Evolutionary conservation across 2,888 invertebrate species (phyloP).

Genomic region (Philonicus albiceps): DNA sequence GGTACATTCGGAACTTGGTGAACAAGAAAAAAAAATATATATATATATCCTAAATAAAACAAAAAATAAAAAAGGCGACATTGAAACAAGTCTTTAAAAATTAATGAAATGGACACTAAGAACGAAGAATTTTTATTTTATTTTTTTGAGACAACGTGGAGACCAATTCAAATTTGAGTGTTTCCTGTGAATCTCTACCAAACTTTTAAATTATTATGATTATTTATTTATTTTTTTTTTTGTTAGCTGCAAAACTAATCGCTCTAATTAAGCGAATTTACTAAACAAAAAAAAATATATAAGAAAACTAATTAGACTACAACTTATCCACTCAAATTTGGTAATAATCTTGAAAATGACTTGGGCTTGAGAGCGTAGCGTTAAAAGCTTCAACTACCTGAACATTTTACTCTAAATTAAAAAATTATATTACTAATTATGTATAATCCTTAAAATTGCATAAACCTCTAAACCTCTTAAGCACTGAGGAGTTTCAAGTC

Average conservation of each 20-base stretch:
- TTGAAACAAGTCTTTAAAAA: constrained; percentile 19
- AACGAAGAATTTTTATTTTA: constrained; percentile 13
- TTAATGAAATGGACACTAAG: constrained; percentile 29
- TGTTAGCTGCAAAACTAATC: background rate
- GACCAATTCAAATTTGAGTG: constrained; percentile 30
- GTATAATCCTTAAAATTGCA: background rate
- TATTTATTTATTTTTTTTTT: no score
- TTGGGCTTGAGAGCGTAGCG: background rate
- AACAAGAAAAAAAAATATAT: no score
- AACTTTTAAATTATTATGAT: background rate
- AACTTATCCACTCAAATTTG: constrained; percentile 20
- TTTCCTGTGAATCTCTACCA: background rate
- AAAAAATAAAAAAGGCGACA: constrained; percentile 8
- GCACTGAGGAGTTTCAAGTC: constrained; percentile 41
- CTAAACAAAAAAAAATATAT: no score
- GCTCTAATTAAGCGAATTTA: background rate
- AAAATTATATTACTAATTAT: background rate
- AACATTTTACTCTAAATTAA: background rate
- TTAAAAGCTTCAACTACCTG: constrained; percentile 3
- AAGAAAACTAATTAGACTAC: background rate
- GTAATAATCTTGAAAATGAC: constrained; percentile 5
- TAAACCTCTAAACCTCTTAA: background rate
- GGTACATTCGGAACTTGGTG: background rate
- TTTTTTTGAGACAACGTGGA: constrained; percentile 20
- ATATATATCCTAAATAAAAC: background rate